Evolutionary conservation across 2,797 vertebrate species (phyloP), one percentile per base, ranked within the genome.

Genomic region (Ctenopoma multispine): DNA sequence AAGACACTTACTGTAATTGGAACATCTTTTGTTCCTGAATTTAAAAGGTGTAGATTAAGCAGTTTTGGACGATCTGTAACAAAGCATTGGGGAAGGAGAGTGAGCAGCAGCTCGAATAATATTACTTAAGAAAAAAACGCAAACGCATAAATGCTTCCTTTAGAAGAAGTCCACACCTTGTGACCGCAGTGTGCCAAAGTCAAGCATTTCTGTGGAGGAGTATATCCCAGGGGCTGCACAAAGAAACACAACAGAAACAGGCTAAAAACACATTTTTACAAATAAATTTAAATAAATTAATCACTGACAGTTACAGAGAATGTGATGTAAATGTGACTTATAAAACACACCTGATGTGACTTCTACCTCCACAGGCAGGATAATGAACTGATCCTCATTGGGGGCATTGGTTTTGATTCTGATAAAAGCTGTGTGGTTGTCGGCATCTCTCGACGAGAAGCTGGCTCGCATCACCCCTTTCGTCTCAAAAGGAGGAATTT

Each of bases 381-480:
- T 98, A 92, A 98, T 97, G 80, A 98, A 97, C 89, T 98, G 95
- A 62, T 97, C 96, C 79, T 90, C 96, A 40, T 96, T 96, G 49
- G 97, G 97, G 29, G 96, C 95, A 21, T 97, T 98, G 15, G 98
- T 99, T 95, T 98, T 99, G 89, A 99, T 99, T 88, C 97, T 92
- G 81, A 99, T 99, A 86, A 99, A 99, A 72, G 97, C 97, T 13
- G 97, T 99, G 89, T 99, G 97, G 94, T 99, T 99, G 94, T 99
- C 98, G n/a, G 95, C 97, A 75, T 98, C 97, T 92, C 97, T 95
- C 4, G 98, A 99, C 0, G 97, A 99, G 93, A 99, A 99, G 85
- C 98, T 99, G 86, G 98, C 98, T 94, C 98, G 96, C 97, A 99
- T 99, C 78, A 99, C 97, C 79, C 96, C 98, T 87, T 99, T 99